phyloP scores from a whole-genome alignment of 2,888 invertebrate genomes.

The Idaea straminata region DNA sequence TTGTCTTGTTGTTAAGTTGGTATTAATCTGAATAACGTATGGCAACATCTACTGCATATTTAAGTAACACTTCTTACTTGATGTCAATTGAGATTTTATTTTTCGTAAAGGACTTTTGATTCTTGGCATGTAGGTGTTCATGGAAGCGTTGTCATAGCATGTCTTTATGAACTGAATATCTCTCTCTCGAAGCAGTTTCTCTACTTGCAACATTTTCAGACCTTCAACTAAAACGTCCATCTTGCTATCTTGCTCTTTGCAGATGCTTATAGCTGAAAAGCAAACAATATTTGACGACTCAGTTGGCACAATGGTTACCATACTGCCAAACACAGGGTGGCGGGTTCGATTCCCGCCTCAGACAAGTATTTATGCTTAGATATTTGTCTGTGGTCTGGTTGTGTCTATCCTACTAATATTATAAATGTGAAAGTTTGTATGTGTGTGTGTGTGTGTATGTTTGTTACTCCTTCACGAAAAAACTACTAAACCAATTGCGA shows the following conservation, averaged over 20 bases:
- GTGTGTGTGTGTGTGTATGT: too few species aligned
- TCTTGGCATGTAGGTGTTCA: neutral
- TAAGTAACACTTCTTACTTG: neutral
- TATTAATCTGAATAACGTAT: too few species aligned
- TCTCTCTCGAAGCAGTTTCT: conserved; percentile 57
- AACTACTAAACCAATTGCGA: too few species aligned
- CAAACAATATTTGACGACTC: neutral
- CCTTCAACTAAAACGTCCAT: conserved; percentile 62
- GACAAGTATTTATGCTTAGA: too few species aligned
- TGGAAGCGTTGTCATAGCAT: neutral
- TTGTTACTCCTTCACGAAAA: too few species aligned
- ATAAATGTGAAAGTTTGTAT: too few species aligned
- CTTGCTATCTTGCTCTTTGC: conserved; percentile 42
- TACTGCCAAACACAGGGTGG: too few species aligned
- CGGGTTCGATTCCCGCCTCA: too few species aligned
- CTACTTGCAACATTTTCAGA: conserved; percentile 48
- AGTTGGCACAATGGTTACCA: too few species aligned
- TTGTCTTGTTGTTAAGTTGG: too few species aligned
- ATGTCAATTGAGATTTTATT: neutral
- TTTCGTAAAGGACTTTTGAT: neutral
- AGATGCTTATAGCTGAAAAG: conserved; percentile 62
- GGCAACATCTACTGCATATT: neutral
- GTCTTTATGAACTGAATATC: conserved; percentile 51
- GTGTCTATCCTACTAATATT: too few species aligned
- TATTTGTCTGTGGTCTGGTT: too few species aligned